These are phyloP conservation scores for Iguana delicatissima DNA, from an alignment of 2,797 vertebrate genomes.

Conservation along the genomic window DNA sequence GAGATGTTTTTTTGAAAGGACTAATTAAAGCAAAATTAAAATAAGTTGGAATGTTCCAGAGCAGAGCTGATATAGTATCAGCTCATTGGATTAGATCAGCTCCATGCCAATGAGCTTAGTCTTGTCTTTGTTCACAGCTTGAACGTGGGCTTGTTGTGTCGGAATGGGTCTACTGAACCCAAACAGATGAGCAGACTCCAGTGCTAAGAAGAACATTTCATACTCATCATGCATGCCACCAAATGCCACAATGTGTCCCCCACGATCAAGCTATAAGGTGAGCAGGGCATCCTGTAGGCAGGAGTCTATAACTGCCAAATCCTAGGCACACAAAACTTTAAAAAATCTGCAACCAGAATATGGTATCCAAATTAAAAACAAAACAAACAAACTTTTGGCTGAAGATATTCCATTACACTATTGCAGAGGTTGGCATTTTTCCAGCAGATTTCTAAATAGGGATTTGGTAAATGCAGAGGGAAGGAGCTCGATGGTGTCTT, in stretches of 20 bases:
- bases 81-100: slow-evolving; percentile 76
- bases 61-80: slow-evolving; percentile 63
- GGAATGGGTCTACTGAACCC: slow-evolving; percentile 80
- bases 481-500: neutral
- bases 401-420: neutral
- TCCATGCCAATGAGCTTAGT: slow-evolving; percentile 76
- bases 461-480: neutral
- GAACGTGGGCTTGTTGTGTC: slow-evolving; percentile 81
- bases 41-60: slow-evolving; percentile 67
- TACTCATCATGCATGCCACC: slow-evolving; percentile 79
- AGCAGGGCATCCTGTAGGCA: slow-evolving; percentile 73
- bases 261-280: slow-evolving; percentile 71
- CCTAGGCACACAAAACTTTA: neutral
- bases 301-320: neutral
- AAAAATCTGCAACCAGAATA: neutral
- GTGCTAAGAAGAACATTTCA: slow-evolving; percentile 79
- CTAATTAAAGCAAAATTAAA: slow-evolving; percentile 52
- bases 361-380: neutral
- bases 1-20: slow-evolving; percentile 21
- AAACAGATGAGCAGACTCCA: slow-evolving; percentile 80
- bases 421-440: neutral
- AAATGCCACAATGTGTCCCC: slow-evolving; percentile 77
- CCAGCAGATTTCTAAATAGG: neutral
- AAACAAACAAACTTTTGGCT: neutral
- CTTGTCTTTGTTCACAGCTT: slow-evolving; percentile 80